Evolutionary conservation across 2,113 vertebrate genomes (phyloP), one percentile per base, ranked within the genome.

Genomic region (Ameiurus melas): DNA sequence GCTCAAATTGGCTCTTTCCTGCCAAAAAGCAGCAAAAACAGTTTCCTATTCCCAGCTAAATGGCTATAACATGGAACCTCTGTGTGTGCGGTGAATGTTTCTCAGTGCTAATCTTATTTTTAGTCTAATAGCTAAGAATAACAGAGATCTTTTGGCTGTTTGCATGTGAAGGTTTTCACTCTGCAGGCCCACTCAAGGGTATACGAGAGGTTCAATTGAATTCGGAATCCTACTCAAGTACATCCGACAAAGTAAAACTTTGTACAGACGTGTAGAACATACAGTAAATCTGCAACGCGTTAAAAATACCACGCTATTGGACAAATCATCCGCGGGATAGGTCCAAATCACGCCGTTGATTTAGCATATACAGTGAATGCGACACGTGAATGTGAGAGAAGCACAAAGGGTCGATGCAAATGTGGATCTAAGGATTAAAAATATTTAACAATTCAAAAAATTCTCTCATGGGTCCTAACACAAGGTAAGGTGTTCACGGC

Each of bases 41-140:
- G 68, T 77, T 62, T 62, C 14, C 70, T 77, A 43, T 85, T 60
- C 33, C 10, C 66, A 4, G 39, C 70, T 64, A 87, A 87, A 36
- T 80, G 43, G 43, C 62, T 39, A 47, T 51, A 53, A 55, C 22
- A 73, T 33, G 62, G n/a, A 53, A 73, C 47, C 77, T 30, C 10
- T 68, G 43, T 47, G 79, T 82, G 60, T 33, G 36, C 36, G 39
- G 57, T 78, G 51, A 75, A 33, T 86, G 70, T 51, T 27, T 79
- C 17, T 53, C 43, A 78, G 43, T 3, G 70, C 17, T 39, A 27
- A 77, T 43, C 39, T 73, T 39, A n/a, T 78, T 78, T 78, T 78
- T 77, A 47, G 39, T 47, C 39, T 47, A 47, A 77, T 77, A 78
- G 22, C 75, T 55, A 55, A 57, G 53, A 80, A 80, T 80, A 57